Evolutionary conservation across 2,113 vertebrate species (phyloP).

Genomic region (Aepyceros melampus): DNA sequence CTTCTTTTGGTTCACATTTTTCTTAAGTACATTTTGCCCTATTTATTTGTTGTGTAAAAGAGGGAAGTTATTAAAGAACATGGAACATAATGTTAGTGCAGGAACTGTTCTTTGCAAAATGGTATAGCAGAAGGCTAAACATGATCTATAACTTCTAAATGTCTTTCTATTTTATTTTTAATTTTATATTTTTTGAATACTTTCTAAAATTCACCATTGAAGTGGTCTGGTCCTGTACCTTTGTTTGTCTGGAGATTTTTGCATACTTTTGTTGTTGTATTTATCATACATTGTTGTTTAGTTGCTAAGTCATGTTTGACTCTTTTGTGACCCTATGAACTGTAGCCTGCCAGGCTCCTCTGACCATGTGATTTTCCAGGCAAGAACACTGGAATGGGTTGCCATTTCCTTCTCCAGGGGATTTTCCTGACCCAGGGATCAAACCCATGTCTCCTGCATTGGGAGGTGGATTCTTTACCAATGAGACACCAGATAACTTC

Average conservation of each 20-base stretch:
- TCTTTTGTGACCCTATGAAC: not conserved
- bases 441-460: not conserved
- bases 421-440: not conserved
- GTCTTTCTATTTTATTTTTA: not conserved
- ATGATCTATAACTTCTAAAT: not conserved
- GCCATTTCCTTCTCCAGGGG: not conserved
- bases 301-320: not conserved
- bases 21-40: not conserved
- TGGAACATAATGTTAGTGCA: not conserved
- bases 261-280: not conserved
- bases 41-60: not conserved
- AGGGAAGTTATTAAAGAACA: not conserved
- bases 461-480: not conserved
- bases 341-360: not conserved
- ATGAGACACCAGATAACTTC: not conserved
- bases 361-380: not conserved
- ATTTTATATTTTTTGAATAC: not conserved
- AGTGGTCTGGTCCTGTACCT: not conserved
- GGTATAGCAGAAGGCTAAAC: not conserved
- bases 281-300: not conserved
- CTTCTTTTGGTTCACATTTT: not conserved
- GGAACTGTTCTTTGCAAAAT: not conserved
- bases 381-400: not conserved
- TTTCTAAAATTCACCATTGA: not conserved
- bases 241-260: not conserved